Percentiles rank a stretch among this genome's conserved stretches.
Evolutionary conservation across 2,797 vertebrate genomes (phyloP).

Genomic region (Syngnathus rostellatus): DNA sequence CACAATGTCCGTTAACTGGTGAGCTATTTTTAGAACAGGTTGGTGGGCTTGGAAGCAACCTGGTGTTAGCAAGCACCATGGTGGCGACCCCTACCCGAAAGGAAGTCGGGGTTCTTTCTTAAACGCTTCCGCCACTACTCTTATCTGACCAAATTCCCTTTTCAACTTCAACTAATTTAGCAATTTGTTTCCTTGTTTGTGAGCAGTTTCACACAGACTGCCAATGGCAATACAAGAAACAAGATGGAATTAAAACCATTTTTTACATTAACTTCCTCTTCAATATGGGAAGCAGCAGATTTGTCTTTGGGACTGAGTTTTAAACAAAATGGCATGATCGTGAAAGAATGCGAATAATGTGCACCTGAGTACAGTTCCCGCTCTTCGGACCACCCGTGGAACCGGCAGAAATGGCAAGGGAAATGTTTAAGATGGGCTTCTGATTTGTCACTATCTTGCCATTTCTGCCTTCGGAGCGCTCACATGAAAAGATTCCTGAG

Average conservation of each 20-base stretch:
- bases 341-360: background rate
- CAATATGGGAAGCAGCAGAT: background rate
- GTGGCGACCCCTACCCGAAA: slow-evolving; percentile 5
- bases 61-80: background rate
- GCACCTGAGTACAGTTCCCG: background rate
- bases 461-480: background rate
- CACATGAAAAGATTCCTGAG: slow-evolving; percentile 8
- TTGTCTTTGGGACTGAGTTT: background rate
- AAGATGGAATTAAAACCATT: background rate
- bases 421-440: background rate
- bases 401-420: background rate
- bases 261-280: background rate
- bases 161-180: slow-evolving; percentile 35
- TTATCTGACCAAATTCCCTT: slow-evolving; percentile 41
- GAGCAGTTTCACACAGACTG: slow-evolving; percentile 14
- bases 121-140: slow-evolving; percentile 44
- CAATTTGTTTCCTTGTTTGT: slow-evolving; percentile 14
- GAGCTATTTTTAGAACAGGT: background rate
- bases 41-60: background rate
- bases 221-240: slow-evolving; percentile 1
- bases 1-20: background rate
- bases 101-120: slow-evolving; percentile 42
- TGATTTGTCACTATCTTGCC: background rate
- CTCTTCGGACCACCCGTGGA: background rate
- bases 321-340: background rate